These are phyloP conservation scores for Mylabris sibirica DNA, from an alignment of 2,888 invertebrate species.

Conservation along the genomic window DNA sequence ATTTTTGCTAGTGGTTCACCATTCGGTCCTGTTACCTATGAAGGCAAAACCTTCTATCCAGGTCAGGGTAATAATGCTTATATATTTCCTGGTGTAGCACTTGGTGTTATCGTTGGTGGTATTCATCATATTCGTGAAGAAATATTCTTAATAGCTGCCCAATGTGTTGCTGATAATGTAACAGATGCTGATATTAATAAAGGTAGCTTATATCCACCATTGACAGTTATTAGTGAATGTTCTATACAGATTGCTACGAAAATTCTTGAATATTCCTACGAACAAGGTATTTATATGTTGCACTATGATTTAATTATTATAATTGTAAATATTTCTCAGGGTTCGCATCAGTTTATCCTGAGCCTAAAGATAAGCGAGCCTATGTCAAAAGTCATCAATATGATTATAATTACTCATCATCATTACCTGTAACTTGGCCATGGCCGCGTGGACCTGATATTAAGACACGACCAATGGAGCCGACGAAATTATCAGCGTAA, in stretches of 20 bases:
- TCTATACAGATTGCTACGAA: slow-evolving; percentile 87
- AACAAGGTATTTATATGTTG: slow-evolving; percentile 68
- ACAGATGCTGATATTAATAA: slow-evolving; percentile 78
- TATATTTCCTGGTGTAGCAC: slow-evolving; percentile 94
- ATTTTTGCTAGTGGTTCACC: slow-evolving; percentile 98
- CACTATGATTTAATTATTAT: background rate
- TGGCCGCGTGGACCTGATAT: slow-evolving; percentile 63
- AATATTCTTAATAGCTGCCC: slow-evolving; percentile 91
- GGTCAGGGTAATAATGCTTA: slow-evolving; percentile 99
- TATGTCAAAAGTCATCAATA: slow-evolving; percentile 80
- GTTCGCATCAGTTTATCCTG: slow-evolving; percentile 85
- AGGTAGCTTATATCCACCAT: slow-evolving; percentile 92
- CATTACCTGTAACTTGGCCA: slow-evolving; percentile 75
- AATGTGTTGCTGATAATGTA: slow-evolving; percentile 70
- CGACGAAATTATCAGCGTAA: slow-evolving; percentile 52
- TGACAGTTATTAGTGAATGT: slow-evolving; percentile 68
- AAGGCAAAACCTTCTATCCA: slow-evolving; percentile 82
- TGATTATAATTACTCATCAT: slow-evolving; percentile 78
- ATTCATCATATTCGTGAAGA: slow-evolving; percentile 91
- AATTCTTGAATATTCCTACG: slow-evolving; percentile 83
- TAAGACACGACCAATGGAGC: slow-evolving; percentile 54
- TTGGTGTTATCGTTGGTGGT: slow-evolving; percentile 69
- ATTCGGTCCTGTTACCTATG: slow-evolving; percentile 83
- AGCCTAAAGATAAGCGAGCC: slow-evolving; percentile 77
- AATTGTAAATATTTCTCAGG: too few species aligned